Base-by-base conservation (phyloP, 1,140 invertebrate species). In the Drosophila pandora region DNA sequence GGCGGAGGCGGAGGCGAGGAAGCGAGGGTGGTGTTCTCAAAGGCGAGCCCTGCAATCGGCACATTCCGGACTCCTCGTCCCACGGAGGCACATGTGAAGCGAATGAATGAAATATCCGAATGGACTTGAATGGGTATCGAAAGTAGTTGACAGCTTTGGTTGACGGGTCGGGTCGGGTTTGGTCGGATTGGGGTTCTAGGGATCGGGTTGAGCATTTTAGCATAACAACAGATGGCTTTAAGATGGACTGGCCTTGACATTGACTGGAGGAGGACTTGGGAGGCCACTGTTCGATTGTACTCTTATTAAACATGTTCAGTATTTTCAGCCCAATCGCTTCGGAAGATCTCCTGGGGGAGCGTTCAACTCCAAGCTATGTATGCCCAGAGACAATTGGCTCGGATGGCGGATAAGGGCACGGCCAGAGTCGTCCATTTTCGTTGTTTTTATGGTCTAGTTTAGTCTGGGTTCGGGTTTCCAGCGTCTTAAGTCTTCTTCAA, bases 301-400 rank as follows among this genome's bases (percentile, higher is more conserved):
- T 37, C 12, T n/a, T 9, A 32, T 32, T 32, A 74, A 87, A 74
- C 78, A 74, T 78, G 82, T 87, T 85, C 82, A 78, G 78, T 32
- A 32, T 85, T 85, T 87, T 87, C 78, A 65, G 82, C 82, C 87
- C 87, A 85, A 85, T 85, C 82, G 82, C 74, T 62, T 74, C 87
- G 82, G 83, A 87, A 87, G 87, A 85, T 85, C 83, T 85, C 47
- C 68, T 54, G 63, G 65, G 64, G 75, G 83, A 87, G 82, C 82
- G 83, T 87, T 87, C 82, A 87, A 87, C 82, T 88, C 88, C 75
- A 88, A 87, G 88, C 88, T 88, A 82, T 87, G 82, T 88, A 82
- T 87, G 82, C 82, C 83, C 79, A 87, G 88, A 87, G 82, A 87
- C 82, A 87, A 87, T 87, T 87, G 82, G 82, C 88, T 41, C 3